A percentile compares a stretch with the other conserved stretches of the same genome.
Conservation (phyloP, 2,888 invertebrate genomes). For the Drosophila putrida region DNA sequence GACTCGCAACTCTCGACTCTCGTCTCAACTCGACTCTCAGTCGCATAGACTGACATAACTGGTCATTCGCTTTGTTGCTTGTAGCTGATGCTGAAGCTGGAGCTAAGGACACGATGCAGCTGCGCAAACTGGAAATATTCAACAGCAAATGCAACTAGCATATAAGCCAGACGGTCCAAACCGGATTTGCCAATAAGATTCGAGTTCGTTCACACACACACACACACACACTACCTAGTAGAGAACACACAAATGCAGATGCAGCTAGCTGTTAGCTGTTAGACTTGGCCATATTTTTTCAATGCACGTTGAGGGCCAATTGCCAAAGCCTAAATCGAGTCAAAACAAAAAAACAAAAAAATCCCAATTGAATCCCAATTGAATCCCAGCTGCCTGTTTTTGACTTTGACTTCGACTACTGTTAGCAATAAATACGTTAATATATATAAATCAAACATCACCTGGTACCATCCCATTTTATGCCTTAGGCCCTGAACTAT, state of each 20-base stretch:
- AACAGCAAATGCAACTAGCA: constrained; percentile 68
- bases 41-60: constrained; percentile 74
- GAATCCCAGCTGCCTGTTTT: constrained; percentile 23
- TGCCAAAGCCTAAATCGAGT: constrained; percentile 21
- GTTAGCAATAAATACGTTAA: constrained; percentile 16
- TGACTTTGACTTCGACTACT: constrained; percentile 34
- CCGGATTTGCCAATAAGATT: constrained; percentile 76
- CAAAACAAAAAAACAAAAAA: constrained; percentile 4
- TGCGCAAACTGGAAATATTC: constrained; percentile 75
- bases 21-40: constrained; percentile 53
- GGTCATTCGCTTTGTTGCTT: constrained; percentile 73
- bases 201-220: constrained; percentile 54
- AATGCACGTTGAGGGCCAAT: constrained; percentile 49
- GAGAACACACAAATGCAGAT: constrained; percentile 47
- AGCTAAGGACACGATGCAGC: constrained; percentile 75
- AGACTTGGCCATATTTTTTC: constrained; percentile 50
- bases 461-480: constrained; percentile 4
- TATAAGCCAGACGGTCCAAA: constrained; percentile 65
- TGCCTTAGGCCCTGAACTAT: constrained; percentile 14
- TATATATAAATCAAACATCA: constrained; percentile 10
- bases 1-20: too few species aligned
- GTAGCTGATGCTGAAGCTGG: constrained; percentile 63
- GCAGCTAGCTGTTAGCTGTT: constrained; percentile 23
- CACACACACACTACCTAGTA: constrained; percentile 9
- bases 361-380: neutral